Evolutionary conservation across 1,140 invertebrate genomes (phyloP).

Genomic region (Centruroides sculpturatus): DNA sequence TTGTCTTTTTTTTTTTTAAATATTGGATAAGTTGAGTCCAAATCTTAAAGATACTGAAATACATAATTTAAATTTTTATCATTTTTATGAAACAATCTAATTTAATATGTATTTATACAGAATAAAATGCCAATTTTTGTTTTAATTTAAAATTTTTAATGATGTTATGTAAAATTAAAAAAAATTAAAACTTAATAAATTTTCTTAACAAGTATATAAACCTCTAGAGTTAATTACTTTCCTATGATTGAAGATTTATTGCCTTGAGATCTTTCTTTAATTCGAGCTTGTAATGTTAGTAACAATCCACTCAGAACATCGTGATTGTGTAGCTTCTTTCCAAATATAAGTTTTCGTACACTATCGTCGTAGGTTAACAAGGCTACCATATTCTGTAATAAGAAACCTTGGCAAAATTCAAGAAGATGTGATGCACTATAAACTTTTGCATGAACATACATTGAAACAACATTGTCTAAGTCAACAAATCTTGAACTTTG

Average conservation of each 20-base stretch:
- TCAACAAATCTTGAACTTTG: conserved; percentile 67
- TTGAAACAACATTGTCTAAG: conserved; percentile 75
- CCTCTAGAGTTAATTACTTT: no score
- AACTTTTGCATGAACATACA: conserved; percentile 86
- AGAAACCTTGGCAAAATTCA: conserved; percentile 78
- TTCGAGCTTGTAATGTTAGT: conserved; percentile 58
- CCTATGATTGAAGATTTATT: neutral
- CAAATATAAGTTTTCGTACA: conserved; percentile 70
- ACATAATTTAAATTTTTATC: no score
- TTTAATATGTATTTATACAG: no score
- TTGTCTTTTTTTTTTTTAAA: no score
- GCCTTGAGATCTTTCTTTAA: conserved; percentile 30
- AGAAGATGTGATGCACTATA: conserved; percentile 71
- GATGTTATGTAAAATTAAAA: no score
- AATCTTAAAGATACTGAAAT: no score
- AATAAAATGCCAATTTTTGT: no score
- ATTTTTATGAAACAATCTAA: no score
- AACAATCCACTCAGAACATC: conserved; percentile 70
- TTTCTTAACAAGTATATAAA: no score
- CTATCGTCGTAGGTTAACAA: conserved; percentile 78
- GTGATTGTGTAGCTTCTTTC: conserved; percentile 75
- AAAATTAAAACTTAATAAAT: no score
- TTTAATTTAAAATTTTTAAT: no score
- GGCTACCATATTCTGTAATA: conserved; percentile 86
- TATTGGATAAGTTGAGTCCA: no score